These are phyloP conservation scores for Beroe ovata DNA, from an alignment of 37 sponge, comb jelly and placozoan species.

Conservation along the genomic window DNA sequence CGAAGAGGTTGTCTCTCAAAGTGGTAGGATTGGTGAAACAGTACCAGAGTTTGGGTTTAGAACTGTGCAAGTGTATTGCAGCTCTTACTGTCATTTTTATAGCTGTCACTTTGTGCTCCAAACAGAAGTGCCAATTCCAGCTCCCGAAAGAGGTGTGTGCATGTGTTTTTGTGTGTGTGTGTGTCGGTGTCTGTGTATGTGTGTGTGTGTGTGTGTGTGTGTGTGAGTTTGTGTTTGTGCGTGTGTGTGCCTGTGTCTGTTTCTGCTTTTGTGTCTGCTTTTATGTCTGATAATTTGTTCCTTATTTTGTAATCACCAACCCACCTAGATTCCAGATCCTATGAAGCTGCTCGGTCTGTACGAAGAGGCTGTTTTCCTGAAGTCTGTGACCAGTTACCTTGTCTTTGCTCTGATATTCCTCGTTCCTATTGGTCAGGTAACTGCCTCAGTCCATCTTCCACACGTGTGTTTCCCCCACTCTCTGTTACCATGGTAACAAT, in stretches of 20 bases:
- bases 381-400: not conserved
- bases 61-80: not conserved
- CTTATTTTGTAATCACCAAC: too few relatives aligned
- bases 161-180: too few relatives aligned
- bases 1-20: not conserved
- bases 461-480: too few relatives aligned
- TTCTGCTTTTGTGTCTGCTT: too few relatives aligned
- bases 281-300: too few relatives aligned
- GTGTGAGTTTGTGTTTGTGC: too few relatives aligned
- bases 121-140: not conserved
- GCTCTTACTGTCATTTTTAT: not conserved
- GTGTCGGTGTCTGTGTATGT: too few relatives aligned
- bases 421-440: constrained; percentile 28
- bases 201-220: too few relatives aligned
- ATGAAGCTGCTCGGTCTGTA: not conserved
- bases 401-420: not conserved
- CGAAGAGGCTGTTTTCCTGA: constrained; percentile 4
- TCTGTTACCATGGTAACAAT: too few relatives aligned
- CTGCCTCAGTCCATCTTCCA: too few relatives aligned
- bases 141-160: not conserved
- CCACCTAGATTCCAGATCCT: constrained; percentile 10
- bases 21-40: not conserved
- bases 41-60: not conserved
- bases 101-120: constrained; percentile 22
- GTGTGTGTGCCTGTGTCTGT: too few relatives aligned